phyloP scores from a whole-genome alignment of 1,140 invertebrate species.

The Orussus abietinus region DNA sequence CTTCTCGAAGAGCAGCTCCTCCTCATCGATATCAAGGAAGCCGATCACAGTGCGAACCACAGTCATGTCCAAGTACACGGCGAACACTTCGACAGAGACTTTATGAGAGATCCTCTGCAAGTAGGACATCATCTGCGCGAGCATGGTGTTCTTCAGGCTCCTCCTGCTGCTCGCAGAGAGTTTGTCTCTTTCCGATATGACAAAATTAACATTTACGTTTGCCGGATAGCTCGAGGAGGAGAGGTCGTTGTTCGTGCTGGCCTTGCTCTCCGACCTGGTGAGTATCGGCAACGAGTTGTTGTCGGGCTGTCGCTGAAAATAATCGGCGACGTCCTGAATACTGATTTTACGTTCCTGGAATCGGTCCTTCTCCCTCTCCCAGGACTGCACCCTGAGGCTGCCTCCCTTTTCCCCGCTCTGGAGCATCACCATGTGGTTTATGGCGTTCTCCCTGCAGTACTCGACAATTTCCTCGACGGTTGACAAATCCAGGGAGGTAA shows the following conservation, averaged over 20 bases:
- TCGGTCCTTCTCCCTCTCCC: constrained; percentile 60
- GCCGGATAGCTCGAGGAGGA: constrained; percentile 29
- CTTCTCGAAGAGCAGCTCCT: constrained; percentile 55
- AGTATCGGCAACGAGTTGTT: constrained; percentile 27
- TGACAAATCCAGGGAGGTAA: constrained; percentile 53
- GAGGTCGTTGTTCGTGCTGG: constrained; percentile 29
- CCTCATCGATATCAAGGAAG: constrained; percentile 57
- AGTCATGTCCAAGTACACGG: constrained; percentile 53
- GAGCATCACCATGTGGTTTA: constrained; percentile 65
- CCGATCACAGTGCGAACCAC: constrained; percentile 58
- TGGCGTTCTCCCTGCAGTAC: constrained; percentile 60
- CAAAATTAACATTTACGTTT: constrained; percentile 49
- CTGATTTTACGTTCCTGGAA: constrained; percentile 63
- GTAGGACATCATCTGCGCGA: constrained; percentile 54
- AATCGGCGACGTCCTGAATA: constrained; percentile 57
- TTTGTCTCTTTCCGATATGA: constrained; percentile 55
- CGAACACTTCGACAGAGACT: constrained; percentile 59
- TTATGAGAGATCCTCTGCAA: constrained; percentile 57
- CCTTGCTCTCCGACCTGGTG: constrained; percentile 44
- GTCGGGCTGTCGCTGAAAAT: constrained; percentile 53
- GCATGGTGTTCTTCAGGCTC: constrained; percentile 51
- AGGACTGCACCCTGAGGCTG: constrained; percentile 57
- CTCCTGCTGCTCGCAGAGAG: constrained; percentile 52
- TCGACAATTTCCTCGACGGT: constrained; percentile 67
- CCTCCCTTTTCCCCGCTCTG: constrained; percentile 65